These are phyloP conservation scores for Phrynosoma platyrhinos DNA, from an alignment of 2,113 vertebrate species.

Conservation along the genomic window DNA sequence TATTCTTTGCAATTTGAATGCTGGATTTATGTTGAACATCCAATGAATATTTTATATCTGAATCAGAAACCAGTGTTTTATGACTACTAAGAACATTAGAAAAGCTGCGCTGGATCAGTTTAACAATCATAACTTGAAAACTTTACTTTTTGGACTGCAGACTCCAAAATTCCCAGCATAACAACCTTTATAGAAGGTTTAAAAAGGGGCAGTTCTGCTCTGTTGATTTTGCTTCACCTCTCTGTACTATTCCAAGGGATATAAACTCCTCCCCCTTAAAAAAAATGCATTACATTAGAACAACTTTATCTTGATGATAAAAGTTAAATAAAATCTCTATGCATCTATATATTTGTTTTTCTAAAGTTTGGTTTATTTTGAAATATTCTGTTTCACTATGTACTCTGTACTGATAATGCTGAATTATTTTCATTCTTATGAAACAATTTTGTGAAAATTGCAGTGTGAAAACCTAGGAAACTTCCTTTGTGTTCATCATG, in stretches of 20 bases:
- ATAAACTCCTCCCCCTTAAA: neutral
- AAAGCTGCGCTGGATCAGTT: neutral
- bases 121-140: neutral
- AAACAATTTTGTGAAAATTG: conserved; percentile 22
- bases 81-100: neutral
- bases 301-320: neutral
- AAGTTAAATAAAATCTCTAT: conserved; percentile 16
- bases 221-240: neutral
- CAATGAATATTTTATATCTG: neutral
- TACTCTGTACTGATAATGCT: neutral
- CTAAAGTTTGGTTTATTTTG: conserved; percentile 37
- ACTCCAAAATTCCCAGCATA: neutral
- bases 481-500: conserved; percentile 6
- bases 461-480: conserved; percentile 31
- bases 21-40: neutral
- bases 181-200: neutral
- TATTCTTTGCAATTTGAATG: neutral
- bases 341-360: conserved; percentile 38
- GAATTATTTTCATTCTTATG: conserved; percentile 17
- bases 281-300: neutral
- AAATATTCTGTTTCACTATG: conserved; percentile 27
- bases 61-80: neutral
- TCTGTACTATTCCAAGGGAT: neutral
- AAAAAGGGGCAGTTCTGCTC: neutral
- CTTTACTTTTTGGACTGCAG: neutral